phyloP scores from a whole-genome alignment of 2,113 vertebrate species.

The Calidris pygmaea region DNA sequence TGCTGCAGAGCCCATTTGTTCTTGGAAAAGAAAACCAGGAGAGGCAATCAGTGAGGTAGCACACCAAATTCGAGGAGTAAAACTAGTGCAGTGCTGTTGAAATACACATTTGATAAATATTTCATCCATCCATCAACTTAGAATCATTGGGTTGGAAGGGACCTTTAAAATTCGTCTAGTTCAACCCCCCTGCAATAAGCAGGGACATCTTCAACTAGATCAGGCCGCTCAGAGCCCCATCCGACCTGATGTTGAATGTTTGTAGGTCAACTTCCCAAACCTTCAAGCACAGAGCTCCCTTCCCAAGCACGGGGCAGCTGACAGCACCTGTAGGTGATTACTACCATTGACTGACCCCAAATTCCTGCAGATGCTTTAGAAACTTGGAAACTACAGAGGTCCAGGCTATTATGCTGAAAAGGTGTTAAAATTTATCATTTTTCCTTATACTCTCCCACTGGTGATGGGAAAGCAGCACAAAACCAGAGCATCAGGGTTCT shows the following conservation, averaged over 20 bases:
- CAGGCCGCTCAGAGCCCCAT: not conserved
- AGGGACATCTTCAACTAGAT: not conserved
- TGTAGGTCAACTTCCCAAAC: not conserved
- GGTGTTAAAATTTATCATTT: not conserved
- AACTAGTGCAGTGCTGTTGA: not conserved
- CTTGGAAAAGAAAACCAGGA: conserved; percentile 66
- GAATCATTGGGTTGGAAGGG: not conserved
- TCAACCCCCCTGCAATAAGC: not conserved
- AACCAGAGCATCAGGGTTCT: not conserved
- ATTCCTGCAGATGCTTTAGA: not conserved
- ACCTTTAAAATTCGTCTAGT: not conserved
- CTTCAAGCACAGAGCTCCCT: not conserved
- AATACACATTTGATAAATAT: not conserved
- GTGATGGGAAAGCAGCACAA: not conserved
- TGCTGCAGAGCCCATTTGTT: conserved; percentile 85
- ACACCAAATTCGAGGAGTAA: rapidly evolving
- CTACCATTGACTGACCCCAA: too few species aligned
- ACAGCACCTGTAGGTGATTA: not conserved
- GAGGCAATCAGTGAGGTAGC: not conserved
- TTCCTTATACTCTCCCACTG: not conserved
- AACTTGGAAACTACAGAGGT: not conserved
- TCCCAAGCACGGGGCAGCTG: not conserved
- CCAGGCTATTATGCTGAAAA: not conserved
- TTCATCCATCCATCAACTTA: not conserved
- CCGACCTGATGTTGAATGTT: not conserved